phyloP scores from a whole-genome alignment of 2,797 vertebrate genomes.

The Tauraco hartlaubi region DNA sequence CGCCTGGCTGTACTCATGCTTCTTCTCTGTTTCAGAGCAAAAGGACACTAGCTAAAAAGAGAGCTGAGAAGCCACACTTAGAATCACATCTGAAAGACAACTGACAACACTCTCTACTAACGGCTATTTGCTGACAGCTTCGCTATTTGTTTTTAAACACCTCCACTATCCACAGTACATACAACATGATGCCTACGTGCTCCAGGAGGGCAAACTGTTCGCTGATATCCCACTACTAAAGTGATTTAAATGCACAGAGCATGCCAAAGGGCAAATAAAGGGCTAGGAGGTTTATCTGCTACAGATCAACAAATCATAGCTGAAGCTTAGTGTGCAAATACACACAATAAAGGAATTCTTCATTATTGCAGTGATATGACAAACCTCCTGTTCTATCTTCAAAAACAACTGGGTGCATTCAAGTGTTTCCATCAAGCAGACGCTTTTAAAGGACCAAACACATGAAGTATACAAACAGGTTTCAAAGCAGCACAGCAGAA shows the following conservation, averaged over 20 bases:
- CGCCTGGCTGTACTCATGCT: background rate
- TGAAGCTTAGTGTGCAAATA: background rate
- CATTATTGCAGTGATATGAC: background rate
- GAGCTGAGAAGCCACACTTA: background rate
- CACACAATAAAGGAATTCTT: background rate
- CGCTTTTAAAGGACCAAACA: background rate
- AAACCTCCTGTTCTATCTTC: background rate
- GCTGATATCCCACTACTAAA: background rate
- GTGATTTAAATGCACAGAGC: background rate
- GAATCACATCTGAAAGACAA: background rate
- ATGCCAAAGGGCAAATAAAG: background rate
- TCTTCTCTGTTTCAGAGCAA: background rate
- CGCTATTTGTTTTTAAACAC: background rate
- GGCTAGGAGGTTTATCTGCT: background rate
- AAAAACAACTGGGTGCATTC: background rate
- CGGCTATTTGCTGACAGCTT: background rate
- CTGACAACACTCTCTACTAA: background rate
- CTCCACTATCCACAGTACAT: background rate
- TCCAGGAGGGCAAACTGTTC: background rate
- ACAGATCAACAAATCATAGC: background rate
- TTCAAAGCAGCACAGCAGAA: background rate
- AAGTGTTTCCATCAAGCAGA: background rate
- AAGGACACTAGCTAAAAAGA: background rate
- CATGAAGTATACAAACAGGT: background rate
- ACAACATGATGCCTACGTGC: background rate